Conservation (phyloP, 2,113 vertebrate species). For the Boulengeromyrus knoepffleri region DNA sequence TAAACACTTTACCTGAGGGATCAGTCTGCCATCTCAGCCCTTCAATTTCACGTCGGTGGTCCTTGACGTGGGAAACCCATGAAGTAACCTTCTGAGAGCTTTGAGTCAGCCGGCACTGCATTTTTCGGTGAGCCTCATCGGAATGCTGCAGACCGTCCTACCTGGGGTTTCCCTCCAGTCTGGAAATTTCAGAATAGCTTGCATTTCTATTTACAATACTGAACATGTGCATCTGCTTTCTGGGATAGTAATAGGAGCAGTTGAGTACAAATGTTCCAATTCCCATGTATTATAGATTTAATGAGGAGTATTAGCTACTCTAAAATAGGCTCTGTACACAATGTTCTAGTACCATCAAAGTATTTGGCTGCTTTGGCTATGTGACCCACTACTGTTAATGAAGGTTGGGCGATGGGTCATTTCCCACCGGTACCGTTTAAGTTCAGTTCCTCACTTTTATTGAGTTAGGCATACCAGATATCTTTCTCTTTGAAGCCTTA, state of each 20-base stretch:
- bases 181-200: background rate
- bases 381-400: background rate
- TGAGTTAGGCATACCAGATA: background rate
- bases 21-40: background rate
- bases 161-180: background rate
- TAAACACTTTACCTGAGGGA: background rate
- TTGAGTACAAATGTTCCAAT: background rate
- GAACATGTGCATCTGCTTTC: background rate
- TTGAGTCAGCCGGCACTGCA: background rate
- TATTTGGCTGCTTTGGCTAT: background rate
- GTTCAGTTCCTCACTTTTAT: background rate
- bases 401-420: background rate
- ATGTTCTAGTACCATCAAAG: background rate
- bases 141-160: background rate
- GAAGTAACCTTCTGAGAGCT: background rate
- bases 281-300: background rate
- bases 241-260: background rate
- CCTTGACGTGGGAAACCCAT: background rate
- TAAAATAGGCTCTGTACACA: background rate
- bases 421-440: background rate
- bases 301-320: background rate
- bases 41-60: background rate
- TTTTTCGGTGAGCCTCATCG: background rate
- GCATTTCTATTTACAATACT: background rate
- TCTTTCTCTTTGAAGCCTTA: background rate